Evolutionary conservation across 2,113 vertebrate genomes (phyloP), one percentile per base, ranked within the genome.

Genomic region (Apteryx owenii): DNA sequence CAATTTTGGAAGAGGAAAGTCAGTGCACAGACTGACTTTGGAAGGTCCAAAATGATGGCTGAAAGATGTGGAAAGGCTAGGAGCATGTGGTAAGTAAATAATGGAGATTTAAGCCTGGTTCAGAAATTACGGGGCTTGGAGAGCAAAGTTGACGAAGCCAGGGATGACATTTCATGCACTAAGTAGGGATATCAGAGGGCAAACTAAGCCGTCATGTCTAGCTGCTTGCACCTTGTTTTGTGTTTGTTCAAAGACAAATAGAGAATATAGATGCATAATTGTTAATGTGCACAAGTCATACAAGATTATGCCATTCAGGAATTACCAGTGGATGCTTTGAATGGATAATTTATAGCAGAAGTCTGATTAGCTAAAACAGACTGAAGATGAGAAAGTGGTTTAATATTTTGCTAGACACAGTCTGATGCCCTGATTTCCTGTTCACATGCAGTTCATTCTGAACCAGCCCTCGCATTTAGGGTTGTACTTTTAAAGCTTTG

Each of bases 1-100:
- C 77, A 86, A 64, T 84, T 90, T 90, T 50, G 68, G 54, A 86
- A 81, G 38, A 33, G 38, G 15, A 80, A 83, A 90, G 89, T 95
- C 93, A 86, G 81, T 29, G 5, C 2, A 5, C 96, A 95, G 79
- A 16, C 69, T 64, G 78, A 13, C 80, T 88, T 73, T 4, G 3
- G 60, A 54, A n/a, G 36, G 56, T 89, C 75, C 75, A 64, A 46
- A 80, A 87, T 88, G 92, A 38, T 75, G 78, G 4, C 53, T 44
- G 19, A 48, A 14, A 3, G 2, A 17, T 38, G 19, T 42, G 72
- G 65, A 64, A 0, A 0, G 64, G 38, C 82, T 38, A 21, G 18
- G 46, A 81, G 64, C 54, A 23, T 0, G 4, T 15, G 19, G 64
- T 60, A 89, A 69, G 69, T 81, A n/a, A 82, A 68, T 61, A 61